Evolutionary conservation across 2,888 invertebrate genomes (phyloP).

Genomic region (Automeris io): DNA sequence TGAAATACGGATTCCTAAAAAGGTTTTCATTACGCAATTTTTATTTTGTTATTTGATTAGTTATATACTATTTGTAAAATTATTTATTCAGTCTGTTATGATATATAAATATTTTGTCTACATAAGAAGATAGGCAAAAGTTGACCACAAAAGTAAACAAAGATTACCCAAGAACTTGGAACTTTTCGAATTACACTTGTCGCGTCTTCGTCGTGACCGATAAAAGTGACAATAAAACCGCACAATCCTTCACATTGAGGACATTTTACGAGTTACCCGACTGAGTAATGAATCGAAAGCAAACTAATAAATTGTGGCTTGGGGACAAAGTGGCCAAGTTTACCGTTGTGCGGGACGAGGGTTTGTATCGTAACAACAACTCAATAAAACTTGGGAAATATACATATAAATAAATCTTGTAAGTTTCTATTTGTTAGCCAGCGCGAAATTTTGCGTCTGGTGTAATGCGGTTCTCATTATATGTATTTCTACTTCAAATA

Average conservation of each 20-base stretch:
- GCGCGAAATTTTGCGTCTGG: neutral
- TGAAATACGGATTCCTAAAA: too few relatives aligned
- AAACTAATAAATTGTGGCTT: conserved; percentile 49
- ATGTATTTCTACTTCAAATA: too few relatives aligned
- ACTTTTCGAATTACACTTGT: conserved; percentile 17
- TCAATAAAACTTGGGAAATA: conserved; percentile 6
- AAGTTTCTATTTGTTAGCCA: neutral
- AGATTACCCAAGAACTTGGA: neutral
- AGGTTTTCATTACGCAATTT: too few relatives aligned
- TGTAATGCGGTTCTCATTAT: too few relatives aligned
- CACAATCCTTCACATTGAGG: conserved; percentile 32
- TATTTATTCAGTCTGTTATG: too few relatives aligned
- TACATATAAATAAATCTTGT: conserved; percentile 1
- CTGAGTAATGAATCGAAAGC: conserved; percentile 47
- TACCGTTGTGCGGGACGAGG: conserved; percentile 16
- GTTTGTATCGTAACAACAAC: conserved; percentile 7
- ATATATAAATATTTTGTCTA: too few relatives aligned
- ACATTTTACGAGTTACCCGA: conserved; percentile 30
- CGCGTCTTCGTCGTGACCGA: conserved; percentile 13
- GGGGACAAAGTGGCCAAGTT: conserved; percentile 37
- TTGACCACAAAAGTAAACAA: neutral
- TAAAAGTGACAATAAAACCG: conserved; percentile 43
- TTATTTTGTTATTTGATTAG: too few relatives aligned
- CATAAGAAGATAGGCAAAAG: too few relatives aligned
- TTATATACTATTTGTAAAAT: too few relatives aligned